phyloP scores from a whole-genome alignment of 2,888 invertebrate species.

The Micoletzkya japonica region DNA sequence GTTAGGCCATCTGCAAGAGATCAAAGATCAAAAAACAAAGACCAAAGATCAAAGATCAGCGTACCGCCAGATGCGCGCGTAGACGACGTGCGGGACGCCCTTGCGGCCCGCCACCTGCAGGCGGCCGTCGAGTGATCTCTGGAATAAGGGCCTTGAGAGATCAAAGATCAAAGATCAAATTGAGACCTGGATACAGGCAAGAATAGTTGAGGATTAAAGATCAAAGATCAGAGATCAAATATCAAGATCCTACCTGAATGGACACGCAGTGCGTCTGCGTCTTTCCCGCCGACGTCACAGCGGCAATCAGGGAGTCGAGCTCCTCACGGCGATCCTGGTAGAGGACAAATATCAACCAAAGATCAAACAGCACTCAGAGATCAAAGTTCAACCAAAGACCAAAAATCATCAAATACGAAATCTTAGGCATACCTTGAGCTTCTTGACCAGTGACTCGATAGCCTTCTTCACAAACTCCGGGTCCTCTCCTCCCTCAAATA shows the following conservation, averaged over 20 bases:
- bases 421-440: conserved; percentile 74
- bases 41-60: conserved; percentile 79
- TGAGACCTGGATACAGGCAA: neutral
- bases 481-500: conserved; percentile 89
- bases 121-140: conserved; percentile 93
- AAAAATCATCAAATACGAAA: neutral
- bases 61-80: conserved; percentile 99
- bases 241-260: conserved; percentile 69
- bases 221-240: conserved; percentile 1
- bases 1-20: conserved; percentile 80
- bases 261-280: conserved; percentile 99
- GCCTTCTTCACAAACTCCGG: conserved; percentile 95
- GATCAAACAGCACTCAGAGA: neutral
- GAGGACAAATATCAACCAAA: neutral
- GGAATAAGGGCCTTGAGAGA: too few relatives aligned
- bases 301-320: conserved; percentile 93
- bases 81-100: conserved; percentile 99
- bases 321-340: conserved; percentile 89
- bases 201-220: conserved; percentile 6
- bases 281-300: conserved; percentile 96
- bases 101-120: conserved; percentile 97
- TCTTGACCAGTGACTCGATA: conserved; percentile 97
- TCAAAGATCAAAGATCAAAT: neutral
- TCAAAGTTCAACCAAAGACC: neutral
- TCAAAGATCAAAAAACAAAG: neutral